Conservation (phyloP, 92 coral and sea anemone species). For the Anthopleura xanthogrammica region DNA sequence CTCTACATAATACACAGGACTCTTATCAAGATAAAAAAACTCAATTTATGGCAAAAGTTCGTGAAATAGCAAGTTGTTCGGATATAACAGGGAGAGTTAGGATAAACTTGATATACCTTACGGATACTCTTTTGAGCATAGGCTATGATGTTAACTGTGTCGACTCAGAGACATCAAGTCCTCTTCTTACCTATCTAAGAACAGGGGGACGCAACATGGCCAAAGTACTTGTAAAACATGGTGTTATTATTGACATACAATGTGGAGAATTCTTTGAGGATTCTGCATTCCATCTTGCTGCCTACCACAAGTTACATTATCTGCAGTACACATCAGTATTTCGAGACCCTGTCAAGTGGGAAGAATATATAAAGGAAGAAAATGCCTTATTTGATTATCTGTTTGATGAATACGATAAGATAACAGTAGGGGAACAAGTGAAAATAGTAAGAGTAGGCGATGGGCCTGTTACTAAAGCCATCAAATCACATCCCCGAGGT, state of each 20-base stretch:
- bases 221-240: slow-evolving; percentile 39
- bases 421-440: neutral
- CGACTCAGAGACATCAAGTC: slow-evolving; percentile 24
- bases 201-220: slow-evolving; percentile 51
- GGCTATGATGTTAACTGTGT: slow-evolving; percentile 36
- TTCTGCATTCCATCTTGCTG: slow-evolving; percentile 68
- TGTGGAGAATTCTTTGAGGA: slow-evolving; percentile 44
- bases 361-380: slow-evolving; percentile 1
- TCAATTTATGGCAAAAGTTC: no score
- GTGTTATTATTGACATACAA: slow-evolving; percentile 34
- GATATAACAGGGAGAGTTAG: no score
- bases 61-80: no score
- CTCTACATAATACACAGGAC: no score
- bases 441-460: slow-evolving; percentile 8
- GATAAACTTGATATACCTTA: neutral
- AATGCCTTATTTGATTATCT: slow-evolving; percentile 41
- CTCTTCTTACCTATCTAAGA: slow-evolving; percentile 47
- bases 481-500: slow-evolving; percentile 20
- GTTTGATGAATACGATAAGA: slow-evolving; percentile 41
- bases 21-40: no score
- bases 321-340: slow-evolving; percentile 31
- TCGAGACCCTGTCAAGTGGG: slow-evolving; percentile 5
- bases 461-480: slow-evolving; percentile 33
- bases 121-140: neutral
- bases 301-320: slow-evolving; percentile 40